Base-by-base conservation (phyloP, 2,113 vertebrate genomes). In the Cichladusa arquata region DNA sequence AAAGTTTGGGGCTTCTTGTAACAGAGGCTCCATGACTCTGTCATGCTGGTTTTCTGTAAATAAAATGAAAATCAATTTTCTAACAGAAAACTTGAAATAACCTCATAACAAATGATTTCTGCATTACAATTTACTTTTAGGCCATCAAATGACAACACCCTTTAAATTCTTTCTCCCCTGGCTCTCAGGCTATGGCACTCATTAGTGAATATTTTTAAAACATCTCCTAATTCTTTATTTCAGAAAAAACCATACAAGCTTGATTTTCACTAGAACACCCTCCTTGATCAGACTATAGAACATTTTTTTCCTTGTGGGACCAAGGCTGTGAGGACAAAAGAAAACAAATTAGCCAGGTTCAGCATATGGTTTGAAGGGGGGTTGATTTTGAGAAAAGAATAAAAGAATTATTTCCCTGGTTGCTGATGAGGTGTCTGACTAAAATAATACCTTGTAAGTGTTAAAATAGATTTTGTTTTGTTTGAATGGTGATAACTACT, bases 361-460 rank as follows among this genome's bases (percentile, higher is more conserved):
- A 67, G 57, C 1, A 0, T 14, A 31, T 26, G 19, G 14, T 48
- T 60, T 14, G 3, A 61, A 11, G 3, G 4, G 9, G 6, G 1
- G 12, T 38, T 6, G 0, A 28, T 65, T 76, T 78, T 20, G 48
- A 53, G 33, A 65, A 83, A n/a, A 78, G 3, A 84, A 60, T n/a
- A 60, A 60, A 65, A 62, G 0, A 76, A 81, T 53, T 23, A 23
- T 82, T 89, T 79, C 22, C 36, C 40, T 81, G 29, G 29, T 57
- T 92, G 48, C 29, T 85, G 26, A 57, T 73, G 42, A 72, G 19
- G 9, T 50, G 7, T 65, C 48, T 76, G 28, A 33, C 54, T 69
- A 29, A 65, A 89, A 81, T 34, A 72, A 54, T 48, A 73, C 19
- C 44, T 64, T 31, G 1, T 38, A 76, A 69, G 13, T 11, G 22